Evolutionary conservation across 2,797 vertebrate species (phyloP).

Genomic region (Chelidonichthys spinosus): DNA sequence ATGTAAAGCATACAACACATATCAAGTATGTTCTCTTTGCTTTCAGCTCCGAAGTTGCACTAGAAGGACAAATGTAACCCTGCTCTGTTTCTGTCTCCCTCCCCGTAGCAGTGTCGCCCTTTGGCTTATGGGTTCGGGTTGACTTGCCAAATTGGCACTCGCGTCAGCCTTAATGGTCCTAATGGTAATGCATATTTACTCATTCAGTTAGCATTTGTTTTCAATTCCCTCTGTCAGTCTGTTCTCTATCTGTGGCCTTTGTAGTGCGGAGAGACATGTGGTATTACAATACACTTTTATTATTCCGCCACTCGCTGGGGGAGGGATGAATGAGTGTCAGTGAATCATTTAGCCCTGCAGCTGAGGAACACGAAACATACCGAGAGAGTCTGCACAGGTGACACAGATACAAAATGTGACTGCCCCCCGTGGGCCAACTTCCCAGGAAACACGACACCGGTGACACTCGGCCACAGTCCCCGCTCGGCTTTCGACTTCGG

Average conservation of each 20-base stretch:
- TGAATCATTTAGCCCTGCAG: constrained; percentile 76
- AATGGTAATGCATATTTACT: constrained; percentile 72
- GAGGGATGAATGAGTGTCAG: constrained; percentile 72
- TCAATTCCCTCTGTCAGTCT: constrained; percentile 69
- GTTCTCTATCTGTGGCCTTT: constrained; percentile 69
- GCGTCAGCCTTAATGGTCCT: constrained; percentile 58
- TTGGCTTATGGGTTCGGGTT: constrained; percentile 53
- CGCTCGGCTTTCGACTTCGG: constrained; percentile 55
- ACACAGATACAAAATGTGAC: constrained; percentile 75
- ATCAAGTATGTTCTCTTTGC: constrained; percentile 50
- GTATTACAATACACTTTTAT: constrained; percentile 67
- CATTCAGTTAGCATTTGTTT: constrained; percentile 72
- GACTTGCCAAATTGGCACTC: constrained; percentile 69
- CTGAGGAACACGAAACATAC: constrained; percentile 65
- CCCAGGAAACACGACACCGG: constrained; percentile 72
- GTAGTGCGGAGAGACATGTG: constrained; percentile 64
- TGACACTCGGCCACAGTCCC: constrained; percentile 68
- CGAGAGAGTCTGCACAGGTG: constrained; percentile 73
- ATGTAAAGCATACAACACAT: constrained; percentile 47
- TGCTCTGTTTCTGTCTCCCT: constrained; percentile 50
- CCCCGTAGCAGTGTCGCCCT: constrained; percentile 50
- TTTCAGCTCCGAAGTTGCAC: constrained; percentile 54
- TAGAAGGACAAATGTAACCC: constrained; percentile 63
- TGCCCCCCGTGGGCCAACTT: constrained; percentile 64
- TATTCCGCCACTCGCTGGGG: constrained; percentile 52